Evolutionary conservation across 2,888 invertebrate genomes (phyloP).

Genomic region (Brachypalpus laphriformis): DNA sequence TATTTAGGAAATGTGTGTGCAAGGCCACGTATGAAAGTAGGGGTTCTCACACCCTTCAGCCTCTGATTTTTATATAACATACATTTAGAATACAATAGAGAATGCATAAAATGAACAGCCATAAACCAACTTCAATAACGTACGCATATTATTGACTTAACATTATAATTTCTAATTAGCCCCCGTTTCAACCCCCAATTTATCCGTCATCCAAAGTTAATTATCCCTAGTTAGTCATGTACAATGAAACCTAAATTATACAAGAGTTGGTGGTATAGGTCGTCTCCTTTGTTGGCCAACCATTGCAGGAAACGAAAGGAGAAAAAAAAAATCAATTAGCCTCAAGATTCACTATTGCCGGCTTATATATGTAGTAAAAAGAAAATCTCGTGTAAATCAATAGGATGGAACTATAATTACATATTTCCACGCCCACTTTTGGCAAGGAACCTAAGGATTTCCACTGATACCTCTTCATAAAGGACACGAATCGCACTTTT

Average conservation of each 20-base stretch:
- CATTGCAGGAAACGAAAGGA: not conserved
- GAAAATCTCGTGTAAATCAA: conserved; percentile 49
- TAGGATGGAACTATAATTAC: conserved; percentile 36
- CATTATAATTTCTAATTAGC: no score
- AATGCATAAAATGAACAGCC: no score
- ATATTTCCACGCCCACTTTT: conserved; percentile 38
- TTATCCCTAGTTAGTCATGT: conserved; percentile 17
- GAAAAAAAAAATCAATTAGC: conserved; percentile 58
- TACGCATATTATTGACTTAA: no score
- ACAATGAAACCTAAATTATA: no score
- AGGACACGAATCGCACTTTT: conserved; percentile 36
- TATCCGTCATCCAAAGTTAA: no score
- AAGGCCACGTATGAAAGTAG: no score
- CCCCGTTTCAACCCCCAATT: no score
- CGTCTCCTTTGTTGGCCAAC: not conserved
- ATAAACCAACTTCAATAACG: no score
- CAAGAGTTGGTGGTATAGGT: not conserved
- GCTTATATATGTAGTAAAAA: conserved; percentile 41
- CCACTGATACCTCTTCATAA: conserved; percentile 22
- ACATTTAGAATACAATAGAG: no score
- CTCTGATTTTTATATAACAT: no score
- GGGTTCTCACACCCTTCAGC: no score
- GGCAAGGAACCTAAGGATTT: conserved; percentile 20
- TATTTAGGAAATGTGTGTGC: no score
- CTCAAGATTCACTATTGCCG: conserved; percentile 48